Base-by-base conservation (phyloP, 2,113 vertebrate genomes). In the Anoplopoma fimbria region DNA sequence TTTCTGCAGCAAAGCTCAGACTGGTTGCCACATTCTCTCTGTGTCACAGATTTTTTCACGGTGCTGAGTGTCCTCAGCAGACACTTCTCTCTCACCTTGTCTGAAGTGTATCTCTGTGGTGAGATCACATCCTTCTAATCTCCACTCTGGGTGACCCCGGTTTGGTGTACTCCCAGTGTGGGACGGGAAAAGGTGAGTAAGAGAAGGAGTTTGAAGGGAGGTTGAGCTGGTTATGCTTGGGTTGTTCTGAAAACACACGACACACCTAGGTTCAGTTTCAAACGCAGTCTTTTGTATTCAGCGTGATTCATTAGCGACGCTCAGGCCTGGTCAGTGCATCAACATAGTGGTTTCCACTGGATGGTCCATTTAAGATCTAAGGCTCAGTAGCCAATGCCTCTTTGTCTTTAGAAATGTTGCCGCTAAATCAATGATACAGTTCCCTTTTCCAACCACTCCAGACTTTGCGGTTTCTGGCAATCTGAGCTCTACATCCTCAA, bases 161-260 rank as follows among this genome's bases (percentile, higher is more conserved):
- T 34, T 27, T 75, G 81, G 75, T 53, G 23, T 9, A 12, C 34
- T 33, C 29, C 40, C 12, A 0, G 9, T 34, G 27, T 17, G 33
- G 38, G 57, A 60, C 62, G 84, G 57, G 71, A 34, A 80, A 82
- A 62, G 84, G 77, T 88, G 73, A 85, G 65, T 57, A 19, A 63
- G 55, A 70, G 67, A 77, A 57, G 61, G 33, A 71, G 64, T 69
- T 38, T 72, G 25, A 34, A 45, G 71, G 69, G 69, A 19, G 69
- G 47, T 34, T 36, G 65, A 68, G 87, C 47, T 53, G 33, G 73
- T 69, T 69, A 82, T 57, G 57, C 81, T 68, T 65, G 1, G 36
- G 29, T 47, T 79, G 36, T 77, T 78, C 45, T 53, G 69, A 69
- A 76, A 55, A 82, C 71, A 75, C 31, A 19, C 1, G 12, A 68